phyloP scores from a whole-genome alignment of 2,113 vertebrate species.

The Trichomycterus rosablanca region DNA sequence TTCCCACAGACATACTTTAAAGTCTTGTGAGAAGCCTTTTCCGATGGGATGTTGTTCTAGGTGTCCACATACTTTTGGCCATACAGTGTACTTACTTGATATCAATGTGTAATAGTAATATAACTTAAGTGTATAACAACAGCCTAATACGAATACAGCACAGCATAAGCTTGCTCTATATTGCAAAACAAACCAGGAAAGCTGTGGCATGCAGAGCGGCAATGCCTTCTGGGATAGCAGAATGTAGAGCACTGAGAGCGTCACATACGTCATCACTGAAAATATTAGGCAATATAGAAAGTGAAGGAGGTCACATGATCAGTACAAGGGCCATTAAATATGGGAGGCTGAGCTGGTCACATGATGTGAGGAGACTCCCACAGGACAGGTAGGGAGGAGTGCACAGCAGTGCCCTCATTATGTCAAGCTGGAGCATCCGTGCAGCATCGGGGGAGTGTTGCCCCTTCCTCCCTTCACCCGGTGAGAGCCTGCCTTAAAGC shows the following conservation, averaged over 20 bases:
- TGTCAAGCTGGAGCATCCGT: slow-evolving; percentile 32
- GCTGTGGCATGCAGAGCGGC: neutral
- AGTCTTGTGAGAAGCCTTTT: too few relatives aligned
- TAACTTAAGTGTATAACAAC: too few relatives aligned
- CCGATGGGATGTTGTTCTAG: too few relatives aligned
- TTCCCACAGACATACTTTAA: too few relatives aligned
- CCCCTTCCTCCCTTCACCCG: slow-evolving; percentile 26
- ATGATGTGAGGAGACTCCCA: slow-evolving; percentile 39
- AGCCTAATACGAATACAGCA: neutral
- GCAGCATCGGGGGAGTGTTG: slow-evolving; percentile 25
- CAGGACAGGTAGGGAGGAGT: slow-evolving; percentile 44
- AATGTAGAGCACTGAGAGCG: slow-evolving; percentile 23
- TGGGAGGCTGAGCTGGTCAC: slow-evolving; percentile 36
- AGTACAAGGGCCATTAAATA: slow-evolving; percentile 25
- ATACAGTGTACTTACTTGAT: too few relatives aligned
- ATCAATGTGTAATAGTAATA: too few relatives aligned
- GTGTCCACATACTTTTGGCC: too few relatives aligned
- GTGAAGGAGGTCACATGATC: slow-evolving; percentile 29
- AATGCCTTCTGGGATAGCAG: neutral
- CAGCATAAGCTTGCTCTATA: too few relatives aligned
- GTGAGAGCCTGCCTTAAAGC: slow-evolving; percentile 31
- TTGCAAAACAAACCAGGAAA: neutral
- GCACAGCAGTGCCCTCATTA: slow-evolving; percentile 31
- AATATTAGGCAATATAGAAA: slow-evolving; percentile 25
- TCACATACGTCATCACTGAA: slow-evolving; percentile 14